A percentile compares a stretch with the other conserved stretches of the same genome.
phyloP scores from a whole-genome alignment of 2,797 vertebrate genomes.

The Australoheros facetus region DNA sequence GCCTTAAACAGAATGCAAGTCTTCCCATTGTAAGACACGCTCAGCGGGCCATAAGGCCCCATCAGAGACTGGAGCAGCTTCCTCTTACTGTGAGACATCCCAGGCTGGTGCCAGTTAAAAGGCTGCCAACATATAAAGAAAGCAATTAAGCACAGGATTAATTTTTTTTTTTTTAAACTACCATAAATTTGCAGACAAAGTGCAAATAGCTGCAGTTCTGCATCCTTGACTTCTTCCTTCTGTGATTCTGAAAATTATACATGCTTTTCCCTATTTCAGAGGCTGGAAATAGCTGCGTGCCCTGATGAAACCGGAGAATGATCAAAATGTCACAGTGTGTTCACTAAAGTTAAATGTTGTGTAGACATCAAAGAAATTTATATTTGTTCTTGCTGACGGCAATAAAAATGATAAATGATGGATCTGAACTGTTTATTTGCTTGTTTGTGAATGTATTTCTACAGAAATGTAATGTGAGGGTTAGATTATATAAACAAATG shows the following conservation, averaged over 20 bases:
- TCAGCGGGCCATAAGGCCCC: conserved; percentile 84
- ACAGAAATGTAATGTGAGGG: too few species aligned
- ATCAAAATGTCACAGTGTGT: not conserved
- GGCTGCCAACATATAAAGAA: conserved; percentile 67
- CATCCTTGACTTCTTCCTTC: conserved; percentile 30
- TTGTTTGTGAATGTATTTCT: too few species aligned
- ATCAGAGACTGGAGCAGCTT: conserved; percentile 81
- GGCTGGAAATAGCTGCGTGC: not conserved
- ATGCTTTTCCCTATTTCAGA: not conserved
- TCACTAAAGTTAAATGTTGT: not conserved
- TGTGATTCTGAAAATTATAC: not conserved
- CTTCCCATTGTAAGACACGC: conserved; percentile 86
- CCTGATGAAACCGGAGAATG: not conserved
- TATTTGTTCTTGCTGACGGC: not conserved
- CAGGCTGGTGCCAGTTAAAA: conserved; percentile 80
- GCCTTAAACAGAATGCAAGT: conserved; percentile 96
- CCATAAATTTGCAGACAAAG: not conserved
- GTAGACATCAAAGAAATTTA: not conserved
- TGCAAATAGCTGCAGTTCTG: conserved; percentile 4
- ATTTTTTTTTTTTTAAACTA: not conserved
- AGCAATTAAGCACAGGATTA: not conserved
- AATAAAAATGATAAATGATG: not conserved
- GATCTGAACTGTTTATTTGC: too few species aligned
- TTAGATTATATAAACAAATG: not conserved
- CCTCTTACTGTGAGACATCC: conserved; percentile 80